Conservation (phyloP, 2,797 vertebrate genomes). For the Sebastes kiyomatsui region DNA sequence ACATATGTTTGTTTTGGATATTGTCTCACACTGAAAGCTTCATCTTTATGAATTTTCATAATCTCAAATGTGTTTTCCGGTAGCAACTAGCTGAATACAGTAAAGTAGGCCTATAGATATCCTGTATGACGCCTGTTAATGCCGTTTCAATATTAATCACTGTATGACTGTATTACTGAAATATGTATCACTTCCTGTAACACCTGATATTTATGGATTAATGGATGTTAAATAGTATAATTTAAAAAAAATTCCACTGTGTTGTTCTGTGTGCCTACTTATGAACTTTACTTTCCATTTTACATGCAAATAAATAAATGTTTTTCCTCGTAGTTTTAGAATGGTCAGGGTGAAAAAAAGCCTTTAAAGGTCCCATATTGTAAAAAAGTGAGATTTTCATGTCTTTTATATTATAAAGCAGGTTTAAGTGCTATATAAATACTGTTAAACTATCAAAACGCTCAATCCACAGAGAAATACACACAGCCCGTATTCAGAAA, state of each 20-base stretch:
- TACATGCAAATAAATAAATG: not conserved
- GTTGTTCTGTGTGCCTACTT: not conserved
- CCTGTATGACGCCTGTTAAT: not conserved
- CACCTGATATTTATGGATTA: not conserved
- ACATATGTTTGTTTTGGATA: not conserved
- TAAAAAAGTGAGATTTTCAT: too few species aligned
- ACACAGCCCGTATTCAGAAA: too few species aligned
- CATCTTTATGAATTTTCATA: not conserved
- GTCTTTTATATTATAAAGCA: accelerated
- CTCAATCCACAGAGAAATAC: too few species aligned
- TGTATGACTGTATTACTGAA: not conserved
- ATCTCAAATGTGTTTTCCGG: not conserved
- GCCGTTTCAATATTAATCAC: not conserved
- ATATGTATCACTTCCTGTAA: not conserved
- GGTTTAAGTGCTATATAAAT: too few species aligned
- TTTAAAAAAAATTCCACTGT: not conserved
- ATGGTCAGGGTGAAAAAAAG: not conserved
- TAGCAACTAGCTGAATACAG: not conserved
- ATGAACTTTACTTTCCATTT: not conserved
- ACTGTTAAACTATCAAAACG: too few species aligned
- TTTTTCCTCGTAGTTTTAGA: too few species aligned
- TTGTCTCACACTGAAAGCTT: not conserved
- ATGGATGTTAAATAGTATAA: not conserved
- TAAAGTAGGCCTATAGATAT: not conserved
- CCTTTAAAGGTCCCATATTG: not conserved